phyloP scores from a whole-genome alignment of 2,888 invertebrate species.

The Hyposoter didymator region DNA sequence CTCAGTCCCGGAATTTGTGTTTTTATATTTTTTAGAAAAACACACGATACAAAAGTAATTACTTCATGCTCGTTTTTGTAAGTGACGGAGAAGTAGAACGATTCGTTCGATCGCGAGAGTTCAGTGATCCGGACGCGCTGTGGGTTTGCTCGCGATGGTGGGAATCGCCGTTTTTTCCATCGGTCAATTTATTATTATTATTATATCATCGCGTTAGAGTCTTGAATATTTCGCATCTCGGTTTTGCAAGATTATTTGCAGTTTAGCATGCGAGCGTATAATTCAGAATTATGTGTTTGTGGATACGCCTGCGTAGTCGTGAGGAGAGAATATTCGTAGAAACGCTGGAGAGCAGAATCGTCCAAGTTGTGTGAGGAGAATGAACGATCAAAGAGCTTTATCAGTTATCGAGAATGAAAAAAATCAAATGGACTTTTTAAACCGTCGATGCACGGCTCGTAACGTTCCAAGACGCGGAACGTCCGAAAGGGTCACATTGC shows the following conservation, averaged over 20 bases:
- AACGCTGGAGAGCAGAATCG: slow-evolving; percentile 36
- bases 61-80: background rate
- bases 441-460: background rate
- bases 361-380: slow-evolving; percentile 1
- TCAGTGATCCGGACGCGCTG: slow-evolving; percentile 62
- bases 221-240: background rate
- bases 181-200: slow-evolving; percentile 17
- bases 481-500: slow-evolving; percentile 44
- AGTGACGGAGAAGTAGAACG: slow-evolving; percentile 53
- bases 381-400: slow-evolving; percentile 36
- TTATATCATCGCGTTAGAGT: slow-evolving; percentile 6
- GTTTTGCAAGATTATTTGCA: slow-evolving; percentile 10
- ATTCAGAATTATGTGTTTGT: background rate
- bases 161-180: slow-evolving; percentile 35
- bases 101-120: slow-evolving; percentile 56
- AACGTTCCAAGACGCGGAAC: slow-evolving; percentile 24
- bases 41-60: background rate
- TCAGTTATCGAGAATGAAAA: slow-evolving; percentile 48
- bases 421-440: slow-evolving; percentile 39
- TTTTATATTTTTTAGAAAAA: background rate
- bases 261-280: background rate
- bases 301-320: background rate
- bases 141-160: slow-evolving; percentile 52
- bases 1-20: background rate
- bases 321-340: slow-evolving; percentile 50